Evolutionary conservation across 2,888 invertebrate species (phyloP).

Genomic region (Cephus sareptanus): DNA sequence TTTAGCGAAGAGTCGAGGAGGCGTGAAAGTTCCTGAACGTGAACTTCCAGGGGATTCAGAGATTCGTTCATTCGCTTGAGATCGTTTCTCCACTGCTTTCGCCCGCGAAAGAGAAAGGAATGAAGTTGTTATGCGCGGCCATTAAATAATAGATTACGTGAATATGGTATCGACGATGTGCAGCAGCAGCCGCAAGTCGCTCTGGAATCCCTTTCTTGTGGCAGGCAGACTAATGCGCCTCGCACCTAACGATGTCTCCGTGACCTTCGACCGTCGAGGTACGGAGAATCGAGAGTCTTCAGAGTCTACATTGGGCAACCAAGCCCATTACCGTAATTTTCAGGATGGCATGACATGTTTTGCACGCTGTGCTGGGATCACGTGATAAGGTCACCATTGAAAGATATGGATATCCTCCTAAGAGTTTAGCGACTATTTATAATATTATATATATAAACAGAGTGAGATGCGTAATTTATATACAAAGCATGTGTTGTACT

Average conservation of each 20-base stretch:
- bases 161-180: neutral
- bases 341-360: neutral
- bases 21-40: constrained; percentile 1
- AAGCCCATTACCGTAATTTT: neutral
- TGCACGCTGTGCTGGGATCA: neutral
- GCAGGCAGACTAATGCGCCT: too few species aligned
- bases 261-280: too few species aligned
- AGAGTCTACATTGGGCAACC: neutral
- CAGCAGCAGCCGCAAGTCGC: too few species aligned
- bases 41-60: too few species aligned
- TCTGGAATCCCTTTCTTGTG: too few species aligned
- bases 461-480: neutral
- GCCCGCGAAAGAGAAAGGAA: constrained; percentile 4
- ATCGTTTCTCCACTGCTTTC: neutral
- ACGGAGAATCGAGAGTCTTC: too few species aligned
- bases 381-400: neutral
- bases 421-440: neutral
- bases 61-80: too few species aligned
- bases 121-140: neutral
- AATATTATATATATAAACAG: neutral
- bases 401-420: neutral
- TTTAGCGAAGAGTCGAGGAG: too few species aligned
- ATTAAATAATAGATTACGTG: constrained; percentile 1
- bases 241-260: too few species aligned
- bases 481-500: neutral